phyloP scores from a whole-genome alignment of 2,888 invertebrate species.

The Idaea aversata region DNA sequence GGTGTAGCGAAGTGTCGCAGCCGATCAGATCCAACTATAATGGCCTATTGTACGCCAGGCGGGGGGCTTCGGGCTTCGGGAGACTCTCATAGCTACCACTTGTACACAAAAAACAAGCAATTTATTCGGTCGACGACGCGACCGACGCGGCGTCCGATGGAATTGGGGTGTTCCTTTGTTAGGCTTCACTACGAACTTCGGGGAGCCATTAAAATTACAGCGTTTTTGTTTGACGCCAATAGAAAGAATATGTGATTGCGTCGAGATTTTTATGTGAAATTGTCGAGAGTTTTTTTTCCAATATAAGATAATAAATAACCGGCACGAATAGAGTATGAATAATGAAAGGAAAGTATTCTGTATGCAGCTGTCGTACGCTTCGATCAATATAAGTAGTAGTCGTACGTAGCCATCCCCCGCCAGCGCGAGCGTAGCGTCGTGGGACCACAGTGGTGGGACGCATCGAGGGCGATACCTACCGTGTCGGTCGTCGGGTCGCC shows the following conservation, averaged over 20 bases:
- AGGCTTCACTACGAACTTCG: conserved; percentile 37
- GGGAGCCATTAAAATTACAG: conserved; percentile 51
- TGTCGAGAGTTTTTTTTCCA: conserved; percentile 31
- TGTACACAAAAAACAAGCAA: conserved; percentile 54
- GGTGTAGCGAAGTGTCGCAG: conserved; percentile 29
- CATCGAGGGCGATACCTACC: too few relatives aligned
- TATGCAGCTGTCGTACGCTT: conserved; percentile 33
- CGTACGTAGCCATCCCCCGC: conserved; percentile 56
- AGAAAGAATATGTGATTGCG: conserved; percentile 40
- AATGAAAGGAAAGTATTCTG: conserved; percentile 23
- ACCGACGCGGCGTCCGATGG: conserved; percentile 26
- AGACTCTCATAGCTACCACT: conserved; percentile 24
- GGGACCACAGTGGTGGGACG: too few relatives aligned
- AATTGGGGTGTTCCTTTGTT: conserved; percentile 52
- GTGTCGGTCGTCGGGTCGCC: too few relatives aligned
- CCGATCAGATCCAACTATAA: conserved; percentile 30
- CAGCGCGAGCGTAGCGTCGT: too few relatives aligned
- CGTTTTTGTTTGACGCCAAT: conserved; percentile 42
- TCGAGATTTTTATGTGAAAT: conserved; percentile 33
- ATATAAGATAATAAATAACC: conserved; percentile 32
- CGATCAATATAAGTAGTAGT: conserved; percentile 23
- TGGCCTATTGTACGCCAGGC: conserved; percentile 34
- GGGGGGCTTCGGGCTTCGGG: conserved; percentile 2
- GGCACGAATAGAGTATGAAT: conserved; percentile 2
- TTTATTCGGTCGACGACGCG: conserved; percentile 38